Evolutionary conservation across 2,113 vertebrate genomes (phyloP), one percentile per base, ranked within the genome.

Genomic region (Mus musculus): DNA sequence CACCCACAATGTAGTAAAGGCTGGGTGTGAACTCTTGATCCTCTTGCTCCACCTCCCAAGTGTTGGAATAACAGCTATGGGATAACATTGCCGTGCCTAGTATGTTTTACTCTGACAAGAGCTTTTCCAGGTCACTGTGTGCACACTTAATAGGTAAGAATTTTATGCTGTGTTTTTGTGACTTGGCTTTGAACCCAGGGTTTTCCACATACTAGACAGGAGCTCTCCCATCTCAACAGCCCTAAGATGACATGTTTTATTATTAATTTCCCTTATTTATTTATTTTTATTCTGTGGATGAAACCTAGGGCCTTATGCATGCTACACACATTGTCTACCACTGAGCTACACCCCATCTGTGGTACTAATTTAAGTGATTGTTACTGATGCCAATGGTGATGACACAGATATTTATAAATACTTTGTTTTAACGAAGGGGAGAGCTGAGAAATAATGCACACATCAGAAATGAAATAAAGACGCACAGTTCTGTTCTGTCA

Each of bases 61-160:
- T 1, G 3, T 5, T 42, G 24, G 22, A 9, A 56, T 11, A n/a
- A 56, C 69, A 88, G 67, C 33, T 72, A 3, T 88, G 33, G 28
- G 65, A 67, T 67, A 33, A 16, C 2, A n/a, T 5, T 7, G n/a
- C 49, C 7, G 56, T 28, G 36, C 1, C 13, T 24, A 56, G 33
- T 24, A 4, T 54, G 4, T 63, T 89, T 96, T 75, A 59, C 26
- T 95, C 86, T 84, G 49, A 36, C 63, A 69, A 69, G 10, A 33
- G 67, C 52, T 88, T 82, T 71, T 82, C 71, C 61, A 95, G 80
- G 81, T 94, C 65, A 93, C 20, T 59, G 49, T 75, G n/a, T n/a
- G 54, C 28, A 80, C 42, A 87, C 65, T 92, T 69, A 78, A 75
- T 72, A 24, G 46, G 10, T 71, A 54, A 36, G 86, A n/a, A 71